Percentiles rank a stretch among this genome's conserved stretches.
Evolutionary conservation across 2,797 vertebrate genomes (phyloP).

Genomic region (Scleropages formosus): DNA sequence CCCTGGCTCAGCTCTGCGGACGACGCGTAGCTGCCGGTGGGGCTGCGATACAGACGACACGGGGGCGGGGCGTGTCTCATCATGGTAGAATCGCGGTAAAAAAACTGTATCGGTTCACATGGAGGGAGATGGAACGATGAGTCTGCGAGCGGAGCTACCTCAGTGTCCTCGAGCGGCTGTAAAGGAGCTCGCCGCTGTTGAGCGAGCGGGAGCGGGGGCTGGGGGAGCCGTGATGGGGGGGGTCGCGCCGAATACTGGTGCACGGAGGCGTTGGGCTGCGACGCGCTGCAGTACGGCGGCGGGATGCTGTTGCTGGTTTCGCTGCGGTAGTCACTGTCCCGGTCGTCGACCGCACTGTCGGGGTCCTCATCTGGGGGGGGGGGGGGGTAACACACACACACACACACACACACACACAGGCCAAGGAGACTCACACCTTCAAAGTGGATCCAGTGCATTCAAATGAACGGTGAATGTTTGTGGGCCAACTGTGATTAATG

Average conservation of each 20-base stretch:
- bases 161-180: conserved; percentile 79
- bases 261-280: conserved; percentile 94
- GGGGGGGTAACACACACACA: no score
- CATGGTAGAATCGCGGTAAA: no score
- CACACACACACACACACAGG: no score
- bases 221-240: conserved; percentile 66
- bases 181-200: conserved; percentile 80
- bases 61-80: conserved; percentile 33
- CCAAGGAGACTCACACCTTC: no score
- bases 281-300: conserved; percentile 90
- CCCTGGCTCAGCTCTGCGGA: conserved; percentile 91
- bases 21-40: conserved; percentile 91
- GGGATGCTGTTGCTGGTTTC: conserved; percentile 98
- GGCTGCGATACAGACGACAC: conserved; percentile 63
- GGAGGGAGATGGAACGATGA: not conserved
- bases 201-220: conserved; percentile 78
- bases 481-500: no score
- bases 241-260: conserved; percentile 92
- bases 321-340: conserved; percentile 96
- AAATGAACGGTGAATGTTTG: no score
- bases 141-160: conserved; percentile 71
- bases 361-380: conserved; percentile 82
- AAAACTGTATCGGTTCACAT: conserved; percentile 13
- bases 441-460: no score
- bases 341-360: conserved; percentile 91